A percentile compares a stretch with the other conserved stretches of the same genome.
phyloP scores from a whole-genome alignment of 2,113 vertebrate genomes.

The Lamprotornis superbus region DNA sequence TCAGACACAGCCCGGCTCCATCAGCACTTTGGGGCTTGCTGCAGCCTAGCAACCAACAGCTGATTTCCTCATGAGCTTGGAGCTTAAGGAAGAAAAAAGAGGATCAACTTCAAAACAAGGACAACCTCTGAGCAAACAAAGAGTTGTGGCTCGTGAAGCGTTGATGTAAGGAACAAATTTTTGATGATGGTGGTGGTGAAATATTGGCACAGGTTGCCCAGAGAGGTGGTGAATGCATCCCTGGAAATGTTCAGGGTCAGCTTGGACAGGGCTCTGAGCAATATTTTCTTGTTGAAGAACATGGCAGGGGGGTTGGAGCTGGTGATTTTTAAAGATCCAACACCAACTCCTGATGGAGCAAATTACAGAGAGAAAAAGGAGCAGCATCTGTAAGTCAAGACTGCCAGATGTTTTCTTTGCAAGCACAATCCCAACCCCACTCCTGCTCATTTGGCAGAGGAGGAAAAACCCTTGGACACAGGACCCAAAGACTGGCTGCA shows the following conservation, averaged over 20 bases:
- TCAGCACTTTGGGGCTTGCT: constrained; percentile 8
- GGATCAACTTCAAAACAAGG: constrained; percentile 21
- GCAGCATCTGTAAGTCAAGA: not conserved
- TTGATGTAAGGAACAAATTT: accelerated
- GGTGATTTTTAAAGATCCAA: not conserved
- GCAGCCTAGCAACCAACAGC: constrained; percentile 53
- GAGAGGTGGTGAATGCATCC: not conserved
- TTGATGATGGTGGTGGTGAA: not conserved
- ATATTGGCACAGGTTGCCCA: not conserved
- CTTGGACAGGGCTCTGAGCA: not conserved
- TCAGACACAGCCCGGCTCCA: not conserved
- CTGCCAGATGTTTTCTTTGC: not conserved
- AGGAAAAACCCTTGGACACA: not conserved
- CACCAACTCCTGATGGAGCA: not conserved
- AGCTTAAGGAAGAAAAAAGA: constrained; percentile 25
- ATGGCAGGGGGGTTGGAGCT: accelerated
- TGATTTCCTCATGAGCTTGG: not conserved
- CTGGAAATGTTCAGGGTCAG: not conserved
- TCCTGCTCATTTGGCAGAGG: not conserved
- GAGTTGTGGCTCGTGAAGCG: not conserved
- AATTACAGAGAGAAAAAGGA: not conserved
- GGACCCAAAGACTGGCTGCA: not conserved
- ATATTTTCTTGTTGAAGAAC: not conserved
- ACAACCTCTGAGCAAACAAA: not conserved
- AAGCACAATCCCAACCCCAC: not conserved